Base-by-base conservation (phyloP, 1,140 invertebrate species). In the Pogonognathellus flavescens region DNA sequence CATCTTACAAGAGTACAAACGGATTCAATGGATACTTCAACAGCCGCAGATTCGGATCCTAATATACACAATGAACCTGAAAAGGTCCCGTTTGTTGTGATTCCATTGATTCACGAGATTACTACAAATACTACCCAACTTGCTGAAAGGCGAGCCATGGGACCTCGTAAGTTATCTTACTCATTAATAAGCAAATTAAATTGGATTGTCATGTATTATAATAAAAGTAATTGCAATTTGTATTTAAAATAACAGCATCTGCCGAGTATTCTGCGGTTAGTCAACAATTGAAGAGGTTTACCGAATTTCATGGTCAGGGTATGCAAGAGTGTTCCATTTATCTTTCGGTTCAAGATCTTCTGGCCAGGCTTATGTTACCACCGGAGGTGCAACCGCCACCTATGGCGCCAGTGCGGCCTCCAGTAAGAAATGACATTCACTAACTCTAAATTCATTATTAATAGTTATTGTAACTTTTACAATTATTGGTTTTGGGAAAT, bases 101-200 rank as follows among this genome's bases (percentile, higher is more conserved):
- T 98, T 85, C 97, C 97, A 1, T 92, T 98, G 55, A 94, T 98
- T 11, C 97, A 98, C 90, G 97, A 98, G 90, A 93, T 96, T 60
- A 93, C 93, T 87, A 94, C 93, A 18, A 98, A 98, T 91, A 92
- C 95, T 10, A 97, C 96, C 7, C 95, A 96, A 89, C 91, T 97
- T 80, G 95, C 96, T 2, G 96, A 97, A 88, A 94, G 95, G 89
- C 92, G 94, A 94, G 89, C 86, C 80, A 92, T 93, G 20, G 93
- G 92, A 16, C 92, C 92, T 59, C 81, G 87, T 88, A 82, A 81
- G 86, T 53, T 25, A 83, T 10, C 22, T 87, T n/a, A n/a, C n/a
- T 66, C 31, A 41, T 83, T 83, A 87, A 83, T 49, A 49, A 8
- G 2, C 4, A 66, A 25, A 25, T 9, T 66, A 60, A 60, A 6